Evolutionary conservation across 92 coral and sea anemone species (phyloP), one percentile per base, ranked within the genome.

Genomic region (Chrysogorgia sp.): DNA sequence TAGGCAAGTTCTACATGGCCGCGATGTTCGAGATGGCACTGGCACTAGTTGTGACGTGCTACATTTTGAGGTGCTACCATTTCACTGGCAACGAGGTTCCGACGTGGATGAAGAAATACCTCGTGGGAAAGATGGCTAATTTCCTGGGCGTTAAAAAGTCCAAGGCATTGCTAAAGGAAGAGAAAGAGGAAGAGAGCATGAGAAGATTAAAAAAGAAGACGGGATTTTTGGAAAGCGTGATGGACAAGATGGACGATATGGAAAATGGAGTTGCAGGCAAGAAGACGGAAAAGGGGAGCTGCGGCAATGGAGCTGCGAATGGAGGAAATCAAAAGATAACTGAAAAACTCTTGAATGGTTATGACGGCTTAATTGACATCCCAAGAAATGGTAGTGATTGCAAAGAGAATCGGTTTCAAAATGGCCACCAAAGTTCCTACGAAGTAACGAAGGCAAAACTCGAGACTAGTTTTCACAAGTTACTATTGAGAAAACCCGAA

Each of bases 1-100:
- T 96, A 9, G 99, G 96, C 47, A 96, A 96, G 75, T 91, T 96
- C 87, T 96, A 96, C 91, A 96, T 96, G 99, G 94, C 99, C 7
- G 99, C 92, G 6, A 91, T 96, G 99, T 83, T 82, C 34, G 99
- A 96, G 68, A 96, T 91, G 92, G 99, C 99, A 0, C 43, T 91
- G 0, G 99, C 96, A 10, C 91, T 96, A 1, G 84, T 96, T 37
- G 92, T 93, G 89, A 96, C 99, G 9, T 96, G 99, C 49, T 91
- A 89, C 86, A 91, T 96, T 48, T 79, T 96, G 70, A 88, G 92
- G 53, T 96, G 87, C 81, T 96, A 96, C 58, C 99, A 96, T 79
- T 89, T 96, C 40, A 90, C 83, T 71, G 96, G 90, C 79, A 96
- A 89, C 86, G 96, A 91, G 65, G 92, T 96, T 92, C 97, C 99